These are phyloP conservation scores for Melipona bicolor DNA, from an alignment of 2,888 invertebrate species.

Conservation along the genomic window DNA sequence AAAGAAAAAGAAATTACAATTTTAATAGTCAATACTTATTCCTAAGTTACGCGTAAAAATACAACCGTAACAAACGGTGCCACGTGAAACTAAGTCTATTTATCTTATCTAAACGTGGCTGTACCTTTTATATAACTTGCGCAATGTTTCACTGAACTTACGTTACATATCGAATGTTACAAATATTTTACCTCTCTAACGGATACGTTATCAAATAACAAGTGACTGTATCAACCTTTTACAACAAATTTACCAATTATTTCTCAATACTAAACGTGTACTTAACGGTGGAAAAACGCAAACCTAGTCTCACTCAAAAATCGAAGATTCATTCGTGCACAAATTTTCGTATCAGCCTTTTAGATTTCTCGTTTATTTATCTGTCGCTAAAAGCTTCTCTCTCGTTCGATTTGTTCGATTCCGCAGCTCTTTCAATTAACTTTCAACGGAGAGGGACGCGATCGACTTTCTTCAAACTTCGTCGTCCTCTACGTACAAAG, in stretches of 20 bases:
- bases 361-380: background rate
- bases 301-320: background rate
- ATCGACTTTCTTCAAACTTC: slow-evolving; percentile 49
- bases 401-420: background rate
- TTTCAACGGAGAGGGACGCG: background rate
- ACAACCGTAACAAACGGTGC: background rate
- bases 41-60: background rate
- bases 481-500: slow-evolving; percentile 59
- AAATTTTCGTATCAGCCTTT: slow-evolving; percentile 1
- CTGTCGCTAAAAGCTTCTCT: background rate
- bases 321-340: background rate
- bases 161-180: background rate
- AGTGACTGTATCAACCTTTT: background rate
- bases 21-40: background rate
- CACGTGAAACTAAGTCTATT: slow-evolving; percentile 9
- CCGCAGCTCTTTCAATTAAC: too few relatives aligned
- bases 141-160: slow-evolving; percentile 4
- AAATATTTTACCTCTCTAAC: slow-evolving; percentile 4
- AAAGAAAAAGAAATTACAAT: background rate
- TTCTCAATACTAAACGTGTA: background rate
- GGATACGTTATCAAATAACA: slow-evolving; percentile 17
- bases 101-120: background rate
- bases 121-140: background rate
- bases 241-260: background rate
- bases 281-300: background rate